Conservation (phyloP, 2,113 vertebrate species). For the Rhodinocichla rosea region DNA sequence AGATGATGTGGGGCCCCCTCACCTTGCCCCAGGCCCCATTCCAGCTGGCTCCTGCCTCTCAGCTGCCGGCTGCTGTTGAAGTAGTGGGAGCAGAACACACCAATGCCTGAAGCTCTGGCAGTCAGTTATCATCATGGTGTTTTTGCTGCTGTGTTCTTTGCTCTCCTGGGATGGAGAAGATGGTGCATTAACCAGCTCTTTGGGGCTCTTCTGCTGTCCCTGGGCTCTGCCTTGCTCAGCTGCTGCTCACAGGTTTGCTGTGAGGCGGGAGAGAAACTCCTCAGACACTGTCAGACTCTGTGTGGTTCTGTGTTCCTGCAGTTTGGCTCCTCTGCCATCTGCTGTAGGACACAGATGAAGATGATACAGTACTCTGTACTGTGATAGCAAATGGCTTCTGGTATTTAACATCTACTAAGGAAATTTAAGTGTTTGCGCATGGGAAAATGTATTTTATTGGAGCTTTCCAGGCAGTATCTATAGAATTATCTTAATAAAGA, state of each 20-base stretch:
- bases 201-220: not conserved
- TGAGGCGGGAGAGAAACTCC: not conserved
- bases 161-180: not conserved
- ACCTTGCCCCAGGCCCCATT: not conserved
- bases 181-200: not conserved
- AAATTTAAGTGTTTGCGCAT: not conserved
- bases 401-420: not conserved
- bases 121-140: not conserved
- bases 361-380: not conserved
- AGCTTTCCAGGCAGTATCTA: not conserved
- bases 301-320: not conserved
- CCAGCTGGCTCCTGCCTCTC: not conserved
- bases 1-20: rapidly evolving
- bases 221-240: not conserved
- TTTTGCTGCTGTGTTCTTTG: not conserved
- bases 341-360: not conserved
- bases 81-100: rapidly evolving
- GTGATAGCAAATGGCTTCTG: not conserved
- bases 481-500: not conserved
- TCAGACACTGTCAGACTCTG: rapidly evolving
- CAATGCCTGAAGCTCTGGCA: not conserved
- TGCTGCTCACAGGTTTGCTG: not conserved
- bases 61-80: not conserved
- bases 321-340: not conserved
- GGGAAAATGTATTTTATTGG: not conserved